Base-by-base conservation (phyloP, 2,888 invertebrate genomes). In the Netelia virgata region DNA sequence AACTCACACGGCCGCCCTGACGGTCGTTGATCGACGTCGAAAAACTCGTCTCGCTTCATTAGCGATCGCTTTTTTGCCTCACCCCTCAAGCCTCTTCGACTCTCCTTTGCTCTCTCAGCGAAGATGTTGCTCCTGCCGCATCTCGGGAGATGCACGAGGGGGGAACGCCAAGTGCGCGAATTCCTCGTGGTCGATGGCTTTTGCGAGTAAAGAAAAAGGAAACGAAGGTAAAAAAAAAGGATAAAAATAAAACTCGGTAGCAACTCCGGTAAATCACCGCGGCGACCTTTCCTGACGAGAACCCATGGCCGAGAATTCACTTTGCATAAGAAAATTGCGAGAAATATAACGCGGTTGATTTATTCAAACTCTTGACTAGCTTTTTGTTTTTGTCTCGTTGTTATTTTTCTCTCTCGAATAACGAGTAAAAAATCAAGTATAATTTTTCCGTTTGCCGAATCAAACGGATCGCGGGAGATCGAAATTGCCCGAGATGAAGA, bases 21-120 rank as follows among this genome's bases (percentile, higher is more conserved):
- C 50, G n/a, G 59, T 64, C n/a, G 76, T 64, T 84, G 84, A 84
- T 84, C 84, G 84, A 78, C 81, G 84, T 70, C 64, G 9, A 57
- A 76, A 90, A 90, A 91, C 88, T 87, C 90, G 91, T 91, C 88
- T 89, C 91, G 91, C 88, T 91, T 92, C 91, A 92, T 92, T 91
- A 91, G 88, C 89, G 88, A 89, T 89, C 74, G 57, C 68, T 83
- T 82, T 86, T 85, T 84, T 70, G 41, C 72, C 36, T 64, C 70
- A 70, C 64, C 53, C 47, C 20, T n/a, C 63, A 20, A 55, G 20
- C 16, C 36, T 73, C 47, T 47, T 59, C 53, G 14, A n/a, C 63
- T 20, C 14, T 20, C 47, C 14, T 55, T 28, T 57, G 0, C 36
- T n/a, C 1, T 63, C 41, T 6, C 53, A 50, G 61, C 16, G 36